Evolutionary conservation across 2,113 vertebrate genomes (phyloP).

Genomic region (Austrofundulus limnaeus): DNA sequence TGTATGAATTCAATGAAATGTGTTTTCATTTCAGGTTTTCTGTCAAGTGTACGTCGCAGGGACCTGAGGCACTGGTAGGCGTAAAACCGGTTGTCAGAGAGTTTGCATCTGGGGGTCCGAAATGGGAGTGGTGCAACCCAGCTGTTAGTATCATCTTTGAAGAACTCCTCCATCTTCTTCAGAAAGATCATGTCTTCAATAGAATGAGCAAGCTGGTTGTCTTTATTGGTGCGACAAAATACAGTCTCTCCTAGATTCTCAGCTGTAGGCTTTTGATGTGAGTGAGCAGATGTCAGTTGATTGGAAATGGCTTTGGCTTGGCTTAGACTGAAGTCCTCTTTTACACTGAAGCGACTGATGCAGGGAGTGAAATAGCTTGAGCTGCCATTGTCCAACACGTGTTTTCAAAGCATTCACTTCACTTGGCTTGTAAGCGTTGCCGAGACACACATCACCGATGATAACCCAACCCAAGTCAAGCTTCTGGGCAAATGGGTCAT

Average conservation of each 20-base stretch:
- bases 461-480: constrained; percentile 34
- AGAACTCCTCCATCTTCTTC: constrained; percentile 16
- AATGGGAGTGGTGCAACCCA: constrained; percentile 10
- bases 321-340: constrained; percentile 12
- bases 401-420: constrained; percentile 13
- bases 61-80: background rate
- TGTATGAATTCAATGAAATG: background rate
- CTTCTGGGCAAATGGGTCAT: constrained; percentile 14
- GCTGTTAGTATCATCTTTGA: constrained; percentile 23
- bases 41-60: background rate
- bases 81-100: background rate
- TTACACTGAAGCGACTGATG: background rate
- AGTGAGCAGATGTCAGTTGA: fast-evolving
- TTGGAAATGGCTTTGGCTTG: background rate
- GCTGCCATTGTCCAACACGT: constrained; percentile 14
- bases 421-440: background rate
- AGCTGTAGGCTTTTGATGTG: background rate
- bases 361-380: constrained; percentile 14
- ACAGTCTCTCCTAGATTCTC: background rate
- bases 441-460: background rate
- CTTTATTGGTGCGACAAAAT: background rate
- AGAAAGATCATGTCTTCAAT: background rate
- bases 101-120: background rate
- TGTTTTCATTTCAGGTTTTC: background rate
- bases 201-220: constrained; percentile 18